Evolutionary conservation across 2,888 invertebrate species (phyloP).

Genomic region (Eucriotettix oculatus): DNA sequence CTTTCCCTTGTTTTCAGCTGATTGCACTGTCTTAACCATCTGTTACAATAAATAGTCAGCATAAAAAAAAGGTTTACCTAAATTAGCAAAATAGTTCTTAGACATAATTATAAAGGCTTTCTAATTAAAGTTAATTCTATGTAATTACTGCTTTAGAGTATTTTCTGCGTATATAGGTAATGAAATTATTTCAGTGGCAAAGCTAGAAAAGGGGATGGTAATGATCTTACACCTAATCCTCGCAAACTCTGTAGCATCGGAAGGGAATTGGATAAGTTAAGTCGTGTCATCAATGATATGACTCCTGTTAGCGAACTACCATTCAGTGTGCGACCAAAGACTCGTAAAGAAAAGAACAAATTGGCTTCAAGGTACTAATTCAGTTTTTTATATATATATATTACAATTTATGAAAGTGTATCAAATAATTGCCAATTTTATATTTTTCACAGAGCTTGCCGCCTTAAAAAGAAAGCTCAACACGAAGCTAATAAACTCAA

Average conservation of each 20-base stretch:
- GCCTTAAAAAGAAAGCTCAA: conserved; percentile 96
- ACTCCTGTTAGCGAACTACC: conserved; percentile 88
- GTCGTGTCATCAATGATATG: conserved; percentile 86
- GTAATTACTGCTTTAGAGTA: too few species aligned
- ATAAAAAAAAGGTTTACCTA: too few species aligned
- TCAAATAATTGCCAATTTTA: not conserved
- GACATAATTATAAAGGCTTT: too few species aligned
- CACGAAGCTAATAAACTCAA: conserved; percentile 98
- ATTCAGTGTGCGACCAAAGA: conserved; percentile 72
- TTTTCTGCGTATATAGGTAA: too few species aligned
- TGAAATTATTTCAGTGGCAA: conserved; percentile 45
- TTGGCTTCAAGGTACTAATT: conserved; percentile 57
- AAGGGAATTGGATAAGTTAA: conserved; percentile 78
- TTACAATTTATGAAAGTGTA: not conserved
- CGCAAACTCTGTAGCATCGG: conserved; percentile 81
- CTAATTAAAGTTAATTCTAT: too few species aligned
- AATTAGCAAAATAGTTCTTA: too few species aligned
- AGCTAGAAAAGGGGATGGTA: conserved; percentile 91
- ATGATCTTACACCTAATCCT: conserved; percentile 91
- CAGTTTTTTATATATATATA: not conserved
- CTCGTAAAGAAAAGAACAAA: conserved; percentile 96
- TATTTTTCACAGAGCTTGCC: conserved; percentile 53
- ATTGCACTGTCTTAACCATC: too few species aligned
- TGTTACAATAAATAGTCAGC: too few species aligned
- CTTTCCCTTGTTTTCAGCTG: too few species aligned